Conservation (phyloP, 2,888 invertebrate genomes). For the Cryptocheilus praepositus region DNA sequence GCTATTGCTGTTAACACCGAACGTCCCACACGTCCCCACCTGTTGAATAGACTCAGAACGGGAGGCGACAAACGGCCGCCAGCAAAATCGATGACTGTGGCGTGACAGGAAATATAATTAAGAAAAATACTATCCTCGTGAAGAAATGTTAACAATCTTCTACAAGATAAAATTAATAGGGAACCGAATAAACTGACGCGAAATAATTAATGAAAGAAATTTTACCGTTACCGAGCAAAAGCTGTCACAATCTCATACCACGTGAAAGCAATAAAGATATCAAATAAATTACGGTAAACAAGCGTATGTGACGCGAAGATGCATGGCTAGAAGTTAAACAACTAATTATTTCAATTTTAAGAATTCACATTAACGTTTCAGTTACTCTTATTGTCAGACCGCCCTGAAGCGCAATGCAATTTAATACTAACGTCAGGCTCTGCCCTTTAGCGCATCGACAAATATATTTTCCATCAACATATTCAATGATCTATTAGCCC, state of each 20-base stretch:
- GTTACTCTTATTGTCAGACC: constrained; percentile 47
- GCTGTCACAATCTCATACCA: background rate
- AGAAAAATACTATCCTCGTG: background rate
- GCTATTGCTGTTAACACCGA: constrained; percentile 68
- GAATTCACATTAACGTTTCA: constrained; percentile 42
- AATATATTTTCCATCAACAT: constrained; percentile 53
- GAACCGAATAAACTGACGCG: background rate
- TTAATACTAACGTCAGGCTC: constrained; percentile 40
- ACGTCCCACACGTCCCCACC: constrained; percentile 72
- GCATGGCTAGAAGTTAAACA: background rate
- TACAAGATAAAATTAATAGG: background rate
- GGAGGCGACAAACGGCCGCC: constrained; percentile 54
- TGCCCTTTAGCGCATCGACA: constrained; percentile 30
- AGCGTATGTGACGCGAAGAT: background rate
- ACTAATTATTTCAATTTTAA: constrained; percentile 10
- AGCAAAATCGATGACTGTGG: constrained; percentile 56
- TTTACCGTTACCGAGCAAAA: too few relatives aligned
- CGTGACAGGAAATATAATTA: constrained; percentile 23
- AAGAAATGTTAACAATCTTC: background rate
- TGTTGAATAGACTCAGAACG: constrained; percentile 60
- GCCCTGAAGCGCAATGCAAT: constrained; percentile 45
- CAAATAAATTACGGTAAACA: background rate
- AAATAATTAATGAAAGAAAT: too few relatives aligned
- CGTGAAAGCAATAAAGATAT: background rate
- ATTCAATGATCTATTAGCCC: constrained; percentile 57